These are phyloP conservation scores for Macrocentrus cingulum DNA, from an alignment of 1,140 invertebrate genomes.

Conservation along the genomic window DNA sequence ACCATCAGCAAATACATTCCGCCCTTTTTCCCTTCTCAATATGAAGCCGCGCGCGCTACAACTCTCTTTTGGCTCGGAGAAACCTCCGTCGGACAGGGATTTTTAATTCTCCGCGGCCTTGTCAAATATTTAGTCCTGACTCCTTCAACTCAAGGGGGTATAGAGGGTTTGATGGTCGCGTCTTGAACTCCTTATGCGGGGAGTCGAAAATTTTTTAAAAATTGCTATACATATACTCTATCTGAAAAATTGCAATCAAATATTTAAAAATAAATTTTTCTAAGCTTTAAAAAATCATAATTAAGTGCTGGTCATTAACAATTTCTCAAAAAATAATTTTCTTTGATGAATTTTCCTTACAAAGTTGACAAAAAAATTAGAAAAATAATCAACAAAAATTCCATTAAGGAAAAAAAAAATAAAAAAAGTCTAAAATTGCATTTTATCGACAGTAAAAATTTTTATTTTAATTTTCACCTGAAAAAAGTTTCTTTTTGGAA, in stretches of 20 bases:
- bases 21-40: neutral
- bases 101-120: slow-evolving; percentile 51
- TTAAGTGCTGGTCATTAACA: too few relatives aligned
- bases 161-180: slow-evolving; percentile 20
- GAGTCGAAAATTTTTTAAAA: too few relatives aligned
- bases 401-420: too few relatives aligned
- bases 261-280: too few relatives aligned
- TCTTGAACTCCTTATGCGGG: slow-evolving; percentile 9
- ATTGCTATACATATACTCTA: too few relatives aligned
- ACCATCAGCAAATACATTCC: slow-evolving; percentile 1
- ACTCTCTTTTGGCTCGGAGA: neutral
- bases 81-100: slow-evolving; percentile 34
- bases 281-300: too few relatives aligned
- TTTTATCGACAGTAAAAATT: slow-evolving; percentile 8
- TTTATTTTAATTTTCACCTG: neutral
- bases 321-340: too few relatives aligned
- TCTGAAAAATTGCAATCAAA: too few relatives aligned
- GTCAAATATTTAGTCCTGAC: slow-evolving; percentile 52
- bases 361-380: too few relatives aligned
- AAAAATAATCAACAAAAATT: too few relatives aligned
- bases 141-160: slow-evolving; percentile 32
- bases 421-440: slow-evolving; percentile 33
- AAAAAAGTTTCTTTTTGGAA: too few relatives aligned
- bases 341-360: too few relatives aligned
- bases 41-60: neutral